phyloP scores from a whole-genome alignment of 1,140 invertebrate genomes.

The Pinna nobilis region DNA sequence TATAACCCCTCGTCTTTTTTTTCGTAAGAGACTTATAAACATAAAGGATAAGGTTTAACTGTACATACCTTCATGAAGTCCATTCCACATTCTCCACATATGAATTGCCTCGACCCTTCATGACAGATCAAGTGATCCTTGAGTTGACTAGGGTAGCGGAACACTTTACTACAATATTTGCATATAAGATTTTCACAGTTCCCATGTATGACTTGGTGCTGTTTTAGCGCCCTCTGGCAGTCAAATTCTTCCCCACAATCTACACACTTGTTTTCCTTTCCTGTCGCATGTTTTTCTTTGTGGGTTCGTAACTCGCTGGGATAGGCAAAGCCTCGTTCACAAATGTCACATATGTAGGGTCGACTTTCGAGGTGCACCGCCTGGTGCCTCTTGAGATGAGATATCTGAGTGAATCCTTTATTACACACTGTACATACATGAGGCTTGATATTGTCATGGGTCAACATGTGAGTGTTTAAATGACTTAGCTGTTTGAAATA shows the following conservation, averaged over 20 bases:
- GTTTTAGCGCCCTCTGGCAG: slow-evolving; percentile 70
- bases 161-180: slow-evolving; percentile 78
- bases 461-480: slow-evolving; percentile 73
- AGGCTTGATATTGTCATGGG: slow-evolving; percentile 72
- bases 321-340: slow-evolving; percentile 74
- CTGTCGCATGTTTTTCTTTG: slow-evolving; percentile 52
- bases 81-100: slow-evolving; percentile 78
- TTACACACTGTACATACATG: slow-evolving; percentile 68
- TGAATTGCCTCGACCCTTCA: slow-evolving; percentile 76
- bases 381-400: slow-evolving; percentile 70
- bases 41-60: neutral
- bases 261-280: slow-evolving; percentile 54
- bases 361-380: slow-evolving; percentile 64
- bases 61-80: slow-evolving; percentile 71
- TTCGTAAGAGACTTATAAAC: neutral
- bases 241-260: slow-evolving; percentile 65
- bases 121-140: slow-evolving; percentile 78
- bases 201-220: slow-evolving; percentile 52
- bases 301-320: slow-evolving; percentile 58
- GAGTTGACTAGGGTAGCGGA: slow-evolving; percentile 78
- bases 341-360: slow-evolving; percentile 80
- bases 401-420: slow-evolving; percentile 74
- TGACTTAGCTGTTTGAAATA: slow-evolving; percentile 72
- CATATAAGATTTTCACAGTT: slow-evolving; percentile 69
- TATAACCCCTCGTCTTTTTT: too few relatives aligned